Percentiles rank a stretch among this genome's conserved stretches.
These are phyloP conservation scores for Pitta sordida DNA, from an alignment of 2,113 vertebrate species.

Conservation along the genomic window DNA sequence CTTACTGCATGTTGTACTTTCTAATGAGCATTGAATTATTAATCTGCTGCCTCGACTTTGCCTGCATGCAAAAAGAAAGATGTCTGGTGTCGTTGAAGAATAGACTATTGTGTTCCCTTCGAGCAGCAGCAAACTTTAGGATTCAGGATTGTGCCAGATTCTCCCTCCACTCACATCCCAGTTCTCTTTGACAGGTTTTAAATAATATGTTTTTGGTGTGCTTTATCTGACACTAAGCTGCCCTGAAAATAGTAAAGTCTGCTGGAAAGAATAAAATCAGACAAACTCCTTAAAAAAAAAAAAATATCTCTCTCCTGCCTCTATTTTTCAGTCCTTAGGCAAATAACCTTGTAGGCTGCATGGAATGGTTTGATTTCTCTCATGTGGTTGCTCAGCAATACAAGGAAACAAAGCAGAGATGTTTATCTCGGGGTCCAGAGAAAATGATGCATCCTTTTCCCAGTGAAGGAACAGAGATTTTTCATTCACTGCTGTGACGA, in stretches of 20 bases:
- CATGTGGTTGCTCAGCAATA: background rate
- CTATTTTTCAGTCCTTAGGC: slow-evolving; percentile 35
- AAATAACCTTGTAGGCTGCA: slow-evolving; percentile 34
- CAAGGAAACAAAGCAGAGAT: background rate
- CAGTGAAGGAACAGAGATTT: background rate
- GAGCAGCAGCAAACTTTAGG: slow-evolving; percentile 23
- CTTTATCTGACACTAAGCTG: slow-evolving; percentile 62
- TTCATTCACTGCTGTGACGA: background rate
- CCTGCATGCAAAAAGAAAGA: background rate
- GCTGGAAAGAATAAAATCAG: slow-evolving; percentile 43
- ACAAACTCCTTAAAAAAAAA: background rate
- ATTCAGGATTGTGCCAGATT: slow-evolving; percentile 22
- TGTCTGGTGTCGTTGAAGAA: background rate
- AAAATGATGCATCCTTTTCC: background rate
- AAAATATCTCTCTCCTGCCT: background rate
- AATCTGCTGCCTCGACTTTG: slow-evolving; percentile 20
- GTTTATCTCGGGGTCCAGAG: background rate
- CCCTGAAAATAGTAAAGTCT: slow-evolving; percentile 50
- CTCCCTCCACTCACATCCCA: background rate
- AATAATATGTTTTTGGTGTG: slow-evolving; percentile 38
- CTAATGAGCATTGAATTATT: slow-evolving; percentile 51
- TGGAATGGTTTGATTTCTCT: background rate
- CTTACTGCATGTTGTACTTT: background rate
- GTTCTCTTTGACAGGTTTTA: slow-evolving; percentile 42
- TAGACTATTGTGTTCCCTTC: background rate